phyloP scores from a whole-genome alignment of 64 coral and sea anemone genomes.

The Actinia tenebrosa region DNA sequence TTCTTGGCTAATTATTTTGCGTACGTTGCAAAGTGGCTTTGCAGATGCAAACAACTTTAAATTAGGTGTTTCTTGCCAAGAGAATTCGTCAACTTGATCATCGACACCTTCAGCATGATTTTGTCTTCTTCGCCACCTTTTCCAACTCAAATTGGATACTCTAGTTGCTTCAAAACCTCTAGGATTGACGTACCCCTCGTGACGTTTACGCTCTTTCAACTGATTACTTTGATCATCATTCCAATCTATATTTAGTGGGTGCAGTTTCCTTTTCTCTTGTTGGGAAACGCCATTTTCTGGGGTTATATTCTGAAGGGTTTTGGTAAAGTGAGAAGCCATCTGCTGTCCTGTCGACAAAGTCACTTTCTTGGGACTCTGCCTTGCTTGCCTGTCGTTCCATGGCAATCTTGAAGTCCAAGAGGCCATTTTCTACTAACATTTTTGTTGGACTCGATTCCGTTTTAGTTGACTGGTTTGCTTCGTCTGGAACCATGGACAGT shows the following conservation, averaged over 20 bases:
- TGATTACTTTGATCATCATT: neutral
- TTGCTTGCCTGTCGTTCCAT: neutral
- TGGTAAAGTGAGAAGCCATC: neutral
- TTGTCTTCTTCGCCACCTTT: neutral
- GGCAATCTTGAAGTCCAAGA: neutral
- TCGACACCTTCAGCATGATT: neutral
- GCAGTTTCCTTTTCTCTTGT: neutral
- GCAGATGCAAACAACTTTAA: neutral
- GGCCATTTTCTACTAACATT: neutral
- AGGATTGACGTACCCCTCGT: neutral
- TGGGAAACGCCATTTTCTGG: too few relatives aligned
- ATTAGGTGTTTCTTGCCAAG: neutral
- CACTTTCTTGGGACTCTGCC: neutral
- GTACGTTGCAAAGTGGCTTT: neutral
- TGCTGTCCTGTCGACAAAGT: neutral
- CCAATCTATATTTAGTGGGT: neutral
- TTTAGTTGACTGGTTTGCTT: neutral
- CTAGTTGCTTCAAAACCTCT: neutral
- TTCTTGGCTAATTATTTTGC: neutral
- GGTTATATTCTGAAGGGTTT: neutral
- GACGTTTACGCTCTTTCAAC: neutral
- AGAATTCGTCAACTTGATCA: neutral
- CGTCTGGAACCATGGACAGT: too few relatives aligned
- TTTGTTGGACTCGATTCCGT: neutral
- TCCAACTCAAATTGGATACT: neutral